Evolutionary conservation across 1,140 invertebrate species (phyloP).

Genomic region (Philaenus spumarius): DNA sequence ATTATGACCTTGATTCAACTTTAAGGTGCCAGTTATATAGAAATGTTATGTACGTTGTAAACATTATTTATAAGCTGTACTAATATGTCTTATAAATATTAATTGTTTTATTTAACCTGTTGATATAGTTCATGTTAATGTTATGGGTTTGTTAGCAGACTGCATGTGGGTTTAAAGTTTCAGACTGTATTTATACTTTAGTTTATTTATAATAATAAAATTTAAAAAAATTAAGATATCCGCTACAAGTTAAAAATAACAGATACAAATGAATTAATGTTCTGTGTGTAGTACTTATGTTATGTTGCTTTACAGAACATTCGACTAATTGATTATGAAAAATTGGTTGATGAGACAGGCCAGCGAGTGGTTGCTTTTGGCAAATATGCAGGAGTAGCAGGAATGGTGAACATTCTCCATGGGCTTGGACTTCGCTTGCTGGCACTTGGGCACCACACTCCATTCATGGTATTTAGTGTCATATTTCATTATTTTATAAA

Average conservation of each 20-base stretch:
- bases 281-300: neutral
- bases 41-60: too few species aligned
- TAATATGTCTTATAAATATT: too few species aligned
- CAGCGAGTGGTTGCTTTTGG: slow-evolving; percentile 96
- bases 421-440: slow-evolving; percentile 89
- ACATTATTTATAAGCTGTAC: too few species aligned
- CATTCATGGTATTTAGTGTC: slow-evolving; percentile 80
- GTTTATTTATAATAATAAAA: too few species aligned
- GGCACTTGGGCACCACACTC: slow-evolving; percentile 96
- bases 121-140: too few species aligned
- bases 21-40: too few species aligned
- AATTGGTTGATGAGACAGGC: slow-evolving; percentile 82
- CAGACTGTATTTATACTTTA: too few species aligned
- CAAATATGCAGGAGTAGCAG: slow-evolving; percentile 97
- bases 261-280: slow-evolving; percentile 18
- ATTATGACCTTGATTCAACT: too few species aligned
- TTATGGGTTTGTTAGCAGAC: too few species aligned
- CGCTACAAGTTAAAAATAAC: neutral
- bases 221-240: neutral
- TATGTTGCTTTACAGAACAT: slow-evolving; percentile 63
- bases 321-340: slow-evolving; percentile 95
- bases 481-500: too few species aligned
- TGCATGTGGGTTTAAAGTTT: too few species aligned
- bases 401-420: slow-evolving; percentile 98
- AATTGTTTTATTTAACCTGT: too few species aligned